phyloP scores from a whole-genome alignment of 2,888 invertebrate genomes.

The Agriopis aurantiaria region DNA sequence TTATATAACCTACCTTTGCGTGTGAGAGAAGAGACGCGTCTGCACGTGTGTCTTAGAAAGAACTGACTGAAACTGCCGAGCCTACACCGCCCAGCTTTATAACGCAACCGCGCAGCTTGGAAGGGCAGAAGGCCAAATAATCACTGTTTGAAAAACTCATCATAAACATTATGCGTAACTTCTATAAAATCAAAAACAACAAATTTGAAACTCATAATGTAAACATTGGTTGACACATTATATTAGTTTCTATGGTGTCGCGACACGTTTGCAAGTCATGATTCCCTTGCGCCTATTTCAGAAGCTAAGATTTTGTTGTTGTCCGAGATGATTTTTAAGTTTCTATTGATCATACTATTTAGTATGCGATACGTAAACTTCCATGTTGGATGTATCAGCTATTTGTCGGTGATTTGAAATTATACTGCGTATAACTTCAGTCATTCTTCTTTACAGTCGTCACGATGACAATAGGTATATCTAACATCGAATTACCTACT shows the following conservation, averaged over 20 bases:
- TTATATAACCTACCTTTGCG: slow-evolving; percentile 33
- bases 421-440: too few species aligned
- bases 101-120: slow-evolving; percentile 59
- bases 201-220: background rate
- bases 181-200: slow-evolving; percentile 14
- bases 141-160: slow-evolving; percentile 45
- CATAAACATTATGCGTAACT: slow-evolving; percentile 22
- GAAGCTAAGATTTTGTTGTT: background rate
- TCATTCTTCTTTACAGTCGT: too few species aligned
- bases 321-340: background rate
- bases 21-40: slow-evolving; percentile 46
- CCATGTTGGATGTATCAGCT: background rate
- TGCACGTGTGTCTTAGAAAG: slow-evolving; percentile 50
- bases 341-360: background rate
- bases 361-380: background rate
- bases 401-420: background rate
- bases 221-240: slow-evolving; percentile 2
- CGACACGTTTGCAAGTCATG: slow-evolving; percentile 4
- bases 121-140: slow-evolving; percentile 69
- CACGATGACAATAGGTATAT: too few species aligned
- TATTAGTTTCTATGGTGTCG: background rate
- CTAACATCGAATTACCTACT: too few species aligned
- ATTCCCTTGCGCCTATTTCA: background rate
- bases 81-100: slow-evolving; percentile 65
- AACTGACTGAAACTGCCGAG: slow-evolving; percentile 60